A percentile compares a stretch with the other conserved stretches of the same genome.
Evolutionary conservation across 1,140 invertebrate species (phyloP).

Genomic region (Hesperophylax magnus): DNA sequence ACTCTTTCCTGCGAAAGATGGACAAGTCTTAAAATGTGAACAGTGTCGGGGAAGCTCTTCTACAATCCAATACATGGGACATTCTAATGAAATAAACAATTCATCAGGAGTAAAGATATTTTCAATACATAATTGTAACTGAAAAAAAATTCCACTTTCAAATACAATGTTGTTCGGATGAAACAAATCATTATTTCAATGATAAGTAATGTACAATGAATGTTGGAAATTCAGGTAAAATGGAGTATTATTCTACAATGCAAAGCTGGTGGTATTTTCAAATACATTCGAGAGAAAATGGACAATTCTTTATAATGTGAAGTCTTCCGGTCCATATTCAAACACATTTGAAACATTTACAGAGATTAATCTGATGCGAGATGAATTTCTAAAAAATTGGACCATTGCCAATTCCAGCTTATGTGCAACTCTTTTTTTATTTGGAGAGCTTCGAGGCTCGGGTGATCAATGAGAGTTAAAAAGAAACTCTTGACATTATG

Average conservation of each 20-base stretch:
- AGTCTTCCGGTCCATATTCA: conserved; percentile 23
- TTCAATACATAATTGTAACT: too few species aligned
- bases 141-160: too few species aligned
- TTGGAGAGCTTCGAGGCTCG: conserved; percentile 16
- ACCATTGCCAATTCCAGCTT: conserved; percentile 29
- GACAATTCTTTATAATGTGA: conserved; percentile 25
- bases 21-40: conserved; percentile 16
- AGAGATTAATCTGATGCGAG: conserved; percentile 36
- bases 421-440: conserved; percentile 35
- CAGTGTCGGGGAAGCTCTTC: too few species aligned
- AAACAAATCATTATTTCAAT: too few species aligned
- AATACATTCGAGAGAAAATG: conserved; percentile 34
- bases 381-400: conserved; percentile 34
- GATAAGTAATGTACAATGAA: too few species aligned
- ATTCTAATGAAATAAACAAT: too few species aligned
- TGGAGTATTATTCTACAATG: too few species aligned
- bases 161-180: too few species aligned
- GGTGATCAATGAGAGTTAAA: conserved; percentile 6
- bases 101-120: too few species aligned
- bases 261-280: too few species aligned
- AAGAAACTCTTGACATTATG: conserved; percentile 11
- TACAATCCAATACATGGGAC: conserved; percentile 11
- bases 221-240: too few species aligned
- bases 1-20: conserved; percentile 56
- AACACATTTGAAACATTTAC: conserved; percentile 31